These are phyloP conservation scores for Nomia melanderi DNA, from an alignment of 1,140 invertebrate genomes.

Conservation along the genomic window DNA sequence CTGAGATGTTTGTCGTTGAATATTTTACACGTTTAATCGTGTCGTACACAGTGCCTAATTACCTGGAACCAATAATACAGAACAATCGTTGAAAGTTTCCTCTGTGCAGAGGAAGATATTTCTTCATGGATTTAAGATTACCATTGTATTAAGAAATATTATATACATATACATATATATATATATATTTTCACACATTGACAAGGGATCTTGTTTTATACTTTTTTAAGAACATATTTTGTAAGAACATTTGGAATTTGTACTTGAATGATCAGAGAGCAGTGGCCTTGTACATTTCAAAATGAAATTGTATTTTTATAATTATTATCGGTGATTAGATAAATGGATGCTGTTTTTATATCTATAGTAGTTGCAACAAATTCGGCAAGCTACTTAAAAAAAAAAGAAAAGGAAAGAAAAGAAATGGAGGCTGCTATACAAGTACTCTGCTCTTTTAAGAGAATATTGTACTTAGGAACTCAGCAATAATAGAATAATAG, in stretches of 20 bases:
- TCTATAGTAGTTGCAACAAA: background rate
- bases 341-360: constrained; percentile 40
- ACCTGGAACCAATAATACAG: background rate
- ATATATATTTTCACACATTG: constrained; percentile 65
- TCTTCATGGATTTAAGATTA: no score
- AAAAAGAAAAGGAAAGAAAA: no score
- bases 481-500: constrained; percentile 54
- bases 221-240: constrained; percentile 73
- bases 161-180: constrained; percentile 35
- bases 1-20: background rate
- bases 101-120: constrained; percentile 36
- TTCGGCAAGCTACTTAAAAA: background rate
- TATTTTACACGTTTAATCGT: background rate
- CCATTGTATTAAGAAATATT: constrained; percentile 54
- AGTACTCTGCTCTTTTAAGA: constrained; percentile 52
- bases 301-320: constrained; percentile 60
- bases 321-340: constrained; percentile 15
- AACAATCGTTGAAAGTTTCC: constrained; percentile 35
- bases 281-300: constrained; percentile 57
- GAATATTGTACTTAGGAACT: constrained; percentile 46
- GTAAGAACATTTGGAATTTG: constrained; percentile 58
- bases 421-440: constrained; percentile 19
- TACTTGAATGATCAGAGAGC: constrained; percentile 45
- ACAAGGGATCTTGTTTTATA: constrained; percentile 69
- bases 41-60: constrained; percentile 14